Percentiles rank a stretch among this genome's conserved stretches.
phyloP scores from a whole-genome alignment of 2,888 invertebrate genomes.

The Synergus laeviventris region DNA sequence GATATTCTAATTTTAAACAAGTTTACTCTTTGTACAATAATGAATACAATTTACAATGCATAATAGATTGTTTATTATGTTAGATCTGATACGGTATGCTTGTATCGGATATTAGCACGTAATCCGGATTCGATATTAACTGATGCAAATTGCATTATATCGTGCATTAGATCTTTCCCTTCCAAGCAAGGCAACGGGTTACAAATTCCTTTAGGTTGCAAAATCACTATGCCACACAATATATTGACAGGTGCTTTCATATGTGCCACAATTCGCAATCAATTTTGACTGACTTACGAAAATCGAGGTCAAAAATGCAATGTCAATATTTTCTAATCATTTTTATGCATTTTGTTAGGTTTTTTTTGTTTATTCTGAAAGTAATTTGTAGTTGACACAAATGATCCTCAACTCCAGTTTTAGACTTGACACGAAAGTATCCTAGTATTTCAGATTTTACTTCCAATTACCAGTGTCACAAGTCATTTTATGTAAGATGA shows the following conservation, averaged over 20 bases:
- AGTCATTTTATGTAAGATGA: too few species aligned
- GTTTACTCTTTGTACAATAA: not conserved
- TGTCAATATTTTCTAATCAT: not conserved
- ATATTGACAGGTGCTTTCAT: not conserved
- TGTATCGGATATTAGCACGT: not conserved
- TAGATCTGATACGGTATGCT: not conserved
- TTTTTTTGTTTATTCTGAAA: not conserved
- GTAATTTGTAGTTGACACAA: not conserved
- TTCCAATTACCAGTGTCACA: too few species aligned
- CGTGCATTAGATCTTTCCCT: not conserved
- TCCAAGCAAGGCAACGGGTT: not conserved
- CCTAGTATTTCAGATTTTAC: too few species aligned
- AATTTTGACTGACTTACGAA: not conserved
- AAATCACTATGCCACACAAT: not conserved
- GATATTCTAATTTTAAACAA: not conserved
- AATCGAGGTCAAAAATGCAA: not conserved
- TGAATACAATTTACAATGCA: not conserved
- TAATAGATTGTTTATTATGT: too few species aligned
- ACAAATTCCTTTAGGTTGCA: not conserved
- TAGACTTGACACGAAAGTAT: too few species aligned
- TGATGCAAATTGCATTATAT: constrained; percentile 10
- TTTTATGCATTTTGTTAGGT: too few species aligned
- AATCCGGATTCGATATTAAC: not conserved
- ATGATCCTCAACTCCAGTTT: too few species aligned
- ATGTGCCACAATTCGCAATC: not conserved